phyloP scores from a whole-genome alignment of 2,113 vertebrate genomes.

The Thamnophis sirtalis region DNA sequence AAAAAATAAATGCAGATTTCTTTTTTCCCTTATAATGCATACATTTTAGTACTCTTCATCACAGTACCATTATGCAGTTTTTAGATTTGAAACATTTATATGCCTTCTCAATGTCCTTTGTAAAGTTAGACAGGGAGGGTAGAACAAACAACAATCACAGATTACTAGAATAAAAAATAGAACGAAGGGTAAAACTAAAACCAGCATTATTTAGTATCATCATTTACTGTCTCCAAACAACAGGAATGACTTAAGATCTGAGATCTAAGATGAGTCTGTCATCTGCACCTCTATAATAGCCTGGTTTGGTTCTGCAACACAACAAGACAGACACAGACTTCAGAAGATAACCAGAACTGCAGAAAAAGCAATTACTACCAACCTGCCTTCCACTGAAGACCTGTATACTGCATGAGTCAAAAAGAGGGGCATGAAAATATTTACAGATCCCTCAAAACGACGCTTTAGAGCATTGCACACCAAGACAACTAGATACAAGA shows the following conservation, averaged over 20 bases:
- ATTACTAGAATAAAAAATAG: not conserved
- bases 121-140: not conserved
- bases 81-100: not conserved
- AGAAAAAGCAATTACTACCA: too few species aligned
- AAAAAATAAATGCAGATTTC: not conserved
- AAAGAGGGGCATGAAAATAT: too few species aligned
- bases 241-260: not conserved
- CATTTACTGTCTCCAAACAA: not conserved
- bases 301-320: too few species aligned
- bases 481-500: too few species aligned
- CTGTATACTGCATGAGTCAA: too few species aligned
- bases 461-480: too few species aligned
- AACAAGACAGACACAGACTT: too few species aligned
- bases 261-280: too few species aligned
- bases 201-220: not conserved
- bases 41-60: not conserved
- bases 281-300: too few species aligned
- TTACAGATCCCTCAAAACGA: too few species aligned
- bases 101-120: not conserved
- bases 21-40: not conserved
- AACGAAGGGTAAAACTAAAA: not conserved
- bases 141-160: not conserved
- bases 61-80: not conserved
- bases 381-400: too few species aligned
- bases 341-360: too few species aligned